These are phyloP conservation scores for Spilarctia lutea DNA, from an alignment of 2,888 invertebrate species.

Conservation along the genomic window DNA sequence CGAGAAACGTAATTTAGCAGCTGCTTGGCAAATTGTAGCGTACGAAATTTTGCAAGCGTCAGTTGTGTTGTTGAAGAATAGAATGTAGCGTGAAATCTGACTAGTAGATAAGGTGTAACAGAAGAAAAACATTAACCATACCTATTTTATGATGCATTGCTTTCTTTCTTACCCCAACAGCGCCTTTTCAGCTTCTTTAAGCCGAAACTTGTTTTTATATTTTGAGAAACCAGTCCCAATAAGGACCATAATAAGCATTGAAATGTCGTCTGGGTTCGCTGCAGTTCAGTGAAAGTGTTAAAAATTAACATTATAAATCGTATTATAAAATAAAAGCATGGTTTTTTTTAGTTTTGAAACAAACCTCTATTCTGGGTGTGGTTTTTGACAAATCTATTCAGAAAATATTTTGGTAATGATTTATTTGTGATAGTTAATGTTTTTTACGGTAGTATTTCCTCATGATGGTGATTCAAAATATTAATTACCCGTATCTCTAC, in stretches of 20 bases:
- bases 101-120: background rate
- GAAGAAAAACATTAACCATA: background rate
- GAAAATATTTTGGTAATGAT: background rate
- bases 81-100: background rate
- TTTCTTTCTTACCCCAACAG: no score
- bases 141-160: background rate
- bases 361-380: background rate
- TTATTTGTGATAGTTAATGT: background rate
- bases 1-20: slow-evolving; percentile 7
- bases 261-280: background rate
- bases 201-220: background rate
- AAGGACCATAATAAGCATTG: slow-evolving; percentile 2
- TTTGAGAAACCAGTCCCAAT: background rate
- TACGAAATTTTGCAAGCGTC: background rate
- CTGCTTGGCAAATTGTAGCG: slow-evolving; percentile 1
- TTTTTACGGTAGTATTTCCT: background rate
- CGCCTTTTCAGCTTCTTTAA: background rate
- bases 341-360: background rate
- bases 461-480: background rate
- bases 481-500: background rate
- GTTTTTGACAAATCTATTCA: background rate
- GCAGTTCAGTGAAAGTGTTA: slow-evolving; percentile 1
- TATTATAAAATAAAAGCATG: background rate
- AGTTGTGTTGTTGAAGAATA: background rate
- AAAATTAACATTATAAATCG: background rate